Percentiles rank a stretch among this genome's conserved stretches.
phyloP scores from a whole-genome alignment of 2,113 vertebrate genomes.

The Cyprinodon variegatus region DNA sequence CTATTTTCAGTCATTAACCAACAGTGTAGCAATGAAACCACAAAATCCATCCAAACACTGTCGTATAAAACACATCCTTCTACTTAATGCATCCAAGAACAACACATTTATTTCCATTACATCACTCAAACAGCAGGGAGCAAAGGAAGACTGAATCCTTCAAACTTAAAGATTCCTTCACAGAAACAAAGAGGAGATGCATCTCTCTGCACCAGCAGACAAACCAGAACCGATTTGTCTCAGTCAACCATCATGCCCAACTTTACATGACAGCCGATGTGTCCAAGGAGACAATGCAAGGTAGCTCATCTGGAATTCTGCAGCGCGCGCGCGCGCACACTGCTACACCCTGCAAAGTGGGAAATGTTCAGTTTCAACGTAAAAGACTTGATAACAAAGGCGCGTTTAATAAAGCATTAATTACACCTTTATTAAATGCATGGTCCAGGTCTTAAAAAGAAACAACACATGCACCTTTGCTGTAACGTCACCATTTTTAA shows the following conservation, averaged over 20 bases:
- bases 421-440: constrained; percentile 45
- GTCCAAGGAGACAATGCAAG: constrained; percentile 57
- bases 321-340: constrained; percentile 28
- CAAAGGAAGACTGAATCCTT: constrained; percentile 39
- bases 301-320: constrained; percentile 48
- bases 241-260: constrained; percentile 68
- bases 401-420: constrained; percentile 45
- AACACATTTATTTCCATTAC: constrained; percentile 59
- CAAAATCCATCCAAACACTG: constrained; percentile 38
- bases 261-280: constrained; percentile 60
- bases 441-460: constrained; percentile 26
- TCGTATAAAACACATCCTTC: constrained; percentile 49
- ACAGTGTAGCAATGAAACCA: constrained; percentile 37
- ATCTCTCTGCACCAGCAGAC: constrained; percentile 56
- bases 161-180: constrained; percentile 32
- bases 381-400: constrained; percentile 38
- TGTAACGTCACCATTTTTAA: constrained; percentile 13
- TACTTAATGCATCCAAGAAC: constrained; percentile 54
- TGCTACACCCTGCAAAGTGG: constrained; percentile 45
- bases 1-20: constrained; percentile 38
- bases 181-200: constrained; percentile 29
- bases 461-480: constrained; percentile 44
- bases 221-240: constrained; percentile 56
- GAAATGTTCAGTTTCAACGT: constrained; percentile 40
- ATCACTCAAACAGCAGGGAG: constrained; percentile 52